Percentiles rank a stretch among this genome's conserved stretches.
Evolutionary conservation across 2,113 vertebrate genomes (phyloP).

Genomic region (Rhegmatorhina hoffmannsi): DNA sequence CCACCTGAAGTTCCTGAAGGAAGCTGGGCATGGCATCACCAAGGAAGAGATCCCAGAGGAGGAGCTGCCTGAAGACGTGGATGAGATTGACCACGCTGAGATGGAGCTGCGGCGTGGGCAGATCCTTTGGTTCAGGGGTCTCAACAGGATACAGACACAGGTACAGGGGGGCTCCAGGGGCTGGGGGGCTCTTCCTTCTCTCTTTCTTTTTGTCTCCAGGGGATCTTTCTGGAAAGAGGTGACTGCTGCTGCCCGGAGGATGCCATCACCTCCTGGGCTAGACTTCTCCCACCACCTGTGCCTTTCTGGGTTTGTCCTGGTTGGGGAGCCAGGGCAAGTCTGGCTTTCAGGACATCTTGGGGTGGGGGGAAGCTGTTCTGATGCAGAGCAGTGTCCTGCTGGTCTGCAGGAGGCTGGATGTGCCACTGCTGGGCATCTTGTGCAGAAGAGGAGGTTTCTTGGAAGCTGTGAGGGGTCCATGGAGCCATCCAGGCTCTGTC

Average conservation of each 20-base stretch:
- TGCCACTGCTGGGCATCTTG: neutral
- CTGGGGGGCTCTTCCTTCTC: neutral
- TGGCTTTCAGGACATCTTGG: neutral
- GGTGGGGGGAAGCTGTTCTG: neutral
- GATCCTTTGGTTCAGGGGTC: slow-evolving; percentile 97
- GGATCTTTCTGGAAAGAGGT: neutral
- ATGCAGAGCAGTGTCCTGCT: neutral
- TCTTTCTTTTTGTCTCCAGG: neutral
- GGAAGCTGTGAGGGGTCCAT: fast-evolving
- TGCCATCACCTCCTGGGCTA: neutral
- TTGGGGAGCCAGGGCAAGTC: neutral
- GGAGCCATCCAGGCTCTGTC: neutral
- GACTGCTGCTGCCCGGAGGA: neutral
- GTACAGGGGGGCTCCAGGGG: slow-evolving; percentile 68
- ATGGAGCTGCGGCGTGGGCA: slow-evolving; percentile 96
- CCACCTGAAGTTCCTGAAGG: slow-evolving; percentile 94
- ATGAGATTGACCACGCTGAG: slow-evolving; percentile 95
- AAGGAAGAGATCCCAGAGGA: slow-evolving; percentile 91
- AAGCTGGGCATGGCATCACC: slow-evolving; percentile 90
- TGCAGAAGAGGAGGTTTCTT: neutral
- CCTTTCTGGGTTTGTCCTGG: neutral
- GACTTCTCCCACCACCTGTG: neutral
- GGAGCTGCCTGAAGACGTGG: slow-evolving; percentile 83
- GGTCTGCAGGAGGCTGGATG: neutral
- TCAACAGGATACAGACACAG: slow-evolving; percentile 99